Evolutionary conservation across 1,140 invertebrate genomes (phyloP).

Genomic region (Diuraphis noxia): DNA sequence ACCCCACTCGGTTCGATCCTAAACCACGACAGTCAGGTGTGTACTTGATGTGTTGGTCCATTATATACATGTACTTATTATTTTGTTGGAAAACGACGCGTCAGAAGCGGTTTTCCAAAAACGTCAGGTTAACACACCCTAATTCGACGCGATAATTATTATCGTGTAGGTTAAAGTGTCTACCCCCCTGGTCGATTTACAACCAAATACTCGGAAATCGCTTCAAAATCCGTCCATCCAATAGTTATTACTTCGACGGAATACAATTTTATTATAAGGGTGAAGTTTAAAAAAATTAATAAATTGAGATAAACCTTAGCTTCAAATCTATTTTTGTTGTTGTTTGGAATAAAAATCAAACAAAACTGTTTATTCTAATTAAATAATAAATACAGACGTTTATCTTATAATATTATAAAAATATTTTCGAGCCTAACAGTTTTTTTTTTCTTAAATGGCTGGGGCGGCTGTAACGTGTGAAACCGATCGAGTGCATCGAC

Average conservation of each 20-base stretch:
- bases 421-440: not conserved
- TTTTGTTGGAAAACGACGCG: not conserved
- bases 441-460: not conserved
- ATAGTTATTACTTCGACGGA: not conserved
- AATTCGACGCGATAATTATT: conserved; percentile 12
- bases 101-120: conserved; percentile 25
- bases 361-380: not conserved
- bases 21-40: not conserved
- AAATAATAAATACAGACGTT: not conserved
- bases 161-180: not conserved
- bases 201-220: not conserved
- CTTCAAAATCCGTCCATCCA: not conserved
- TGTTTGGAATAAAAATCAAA: not conserved
- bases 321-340: not conserved
- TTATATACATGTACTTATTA: not conserved
- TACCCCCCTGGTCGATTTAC: not conserved
- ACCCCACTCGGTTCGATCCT: not conserved
- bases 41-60: not conserved
- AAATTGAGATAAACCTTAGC: not conserved
- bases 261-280: not conserved
- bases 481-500: not conserved
- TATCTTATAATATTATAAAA: not conserved
- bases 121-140: conserved; percentile 41
- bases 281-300: not conserved
- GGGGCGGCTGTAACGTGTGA: not conserved